Base-by-base conservation (phyloP, 2,888 invertebrate genomes). In the Oeneis ivallda region DNA sequence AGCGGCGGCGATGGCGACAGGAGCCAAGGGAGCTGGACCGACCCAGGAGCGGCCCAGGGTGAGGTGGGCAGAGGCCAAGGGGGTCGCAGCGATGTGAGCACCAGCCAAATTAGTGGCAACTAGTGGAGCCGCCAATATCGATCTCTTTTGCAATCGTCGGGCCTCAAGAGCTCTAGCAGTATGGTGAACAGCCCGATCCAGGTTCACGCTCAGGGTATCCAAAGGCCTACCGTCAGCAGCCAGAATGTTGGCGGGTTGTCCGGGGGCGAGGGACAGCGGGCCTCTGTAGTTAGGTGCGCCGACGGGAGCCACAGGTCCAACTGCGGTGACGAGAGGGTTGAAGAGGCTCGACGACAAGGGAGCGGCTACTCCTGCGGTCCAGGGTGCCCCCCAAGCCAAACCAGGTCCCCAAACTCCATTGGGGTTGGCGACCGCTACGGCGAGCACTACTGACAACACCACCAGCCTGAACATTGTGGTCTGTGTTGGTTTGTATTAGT, bases 401-500 rank as follows among this genome's bases (percentile, higher is more conserved):
- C 39, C 60, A 57, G 19, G 64, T 15, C 66, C 69, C 67, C 64
- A 60, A 57, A 72, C 62, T 37, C 78, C 87, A 62, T 85, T 84
- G 59, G 89, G 89, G 57, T 79, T 85, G 73, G 94, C 93, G 58
- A 89, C 91, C 75, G 87, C 93, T 68, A 94, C 78, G 78, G 93
- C 93, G 76, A 94, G 78, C 71, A 94, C 86, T 79, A 92, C 93
- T 79, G 92, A 94, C 92, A 94, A 93, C 87, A 93, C 93, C 92
- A 93, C 93, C 93, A 92, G 83, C 86, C 89, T 92, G 79, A 85
- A 89, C 92, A 92, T 92, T 87, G 85, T 92, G 89, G 88, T 91
- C 90, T 92, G 90, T 89, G 87, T 87, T 89, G 88, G 87, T 87
- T 89, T 88, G 76, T 64, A 61, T 62, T 53, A 61, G 75, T 79